Base-by-base conservation (phyloP, 2,888 invertebrate genomes). In the Toxonevra muliebris region DNA sequence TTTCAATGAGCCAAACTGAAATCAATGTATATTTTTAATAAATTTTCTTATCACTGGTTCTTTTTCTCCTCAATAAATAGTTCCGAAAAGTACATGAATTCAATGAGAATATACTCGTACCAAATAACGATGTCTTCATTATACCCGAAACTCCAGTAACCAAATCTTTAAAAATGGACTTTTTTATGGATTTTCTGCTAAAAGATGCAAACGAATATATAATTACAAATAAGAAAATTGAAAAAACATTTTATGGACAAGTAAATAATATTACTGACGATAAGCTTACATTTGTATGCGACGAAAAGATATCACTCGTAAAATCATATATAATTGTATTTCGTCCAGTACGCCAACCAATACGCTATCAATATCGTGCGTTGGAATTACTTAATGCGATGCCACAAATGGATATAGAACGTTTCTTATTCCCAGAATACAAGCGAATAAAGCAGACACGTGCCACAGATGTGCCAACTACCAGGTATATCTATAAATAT, bases 311-410 rank as follows among this genome's bases (percentile, higher is more conserved):
- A 30, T 30, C 30, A 30, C 30, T 30, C 3, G 30, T 70, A 42
- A 55, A 77, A 11, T 70, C 76, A 5, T 80, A 72, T 59, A 68
- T 77, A 1, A 57, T 82, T 12, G 69, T 76, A 41, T 79, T 80
- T 66, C 76, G 77, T 0, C 84, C 83, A 2, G 63, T 74, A 2
- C 77, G 84, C 1, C 69, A 77, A 1, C 68, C 73, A 3, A 62
- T 82, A n/a, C 79, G 77, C 0, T 80, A 79, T 69, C 83, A 83
- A 66, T 79, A 80, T 65, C 76, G 78, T 20, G 80, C 83, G 0
- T 59, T 83, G 1, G 58, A 78, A 17, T 66, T 76, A 41, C 65
- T 81, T 11, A 52, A 30, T n/a, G n/a, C 20, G 5, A 1, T 19
- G 4, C 7, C 30, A 30, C 8, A n/a, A 9, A 17, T 19, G 5